Conservation (phyloP, 2,113 vertebrate species). For the Asarcornis scutulata region DNA sequence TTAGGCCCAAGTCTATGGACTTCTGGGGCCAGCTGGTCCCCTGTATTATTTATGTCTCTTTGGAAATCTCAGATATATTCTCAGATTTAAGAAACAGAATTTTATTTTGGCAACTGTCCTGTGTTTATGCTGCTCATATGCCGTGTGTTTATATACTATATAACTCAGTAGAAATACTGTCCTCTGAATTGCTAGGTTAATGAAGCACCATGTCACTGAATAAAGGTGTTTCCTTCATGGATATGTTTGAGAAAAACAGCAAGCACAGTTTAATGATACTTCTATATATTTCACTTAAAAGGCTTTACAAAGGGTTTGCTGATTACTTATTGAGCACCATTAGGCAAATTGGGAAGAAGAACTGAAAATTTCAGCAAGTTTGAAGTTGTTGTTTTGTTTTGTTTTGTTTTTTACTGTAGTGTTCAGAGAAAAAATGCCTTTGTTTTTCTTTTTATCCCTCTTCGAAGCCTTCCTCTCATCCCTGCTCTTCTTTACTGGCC, state of each 20-base stretch:
- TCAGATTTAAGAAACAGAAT: not conserved
- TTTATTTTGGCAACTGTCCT: conserved; percentile 20
- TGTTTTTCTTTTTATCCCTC: not conserved
- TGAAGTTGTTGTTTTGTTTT: not conserved
- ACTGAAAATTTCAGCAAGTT: not conserved
- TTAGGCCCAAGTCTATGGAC: not conserved
- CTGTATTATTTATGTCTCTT: conserved; percentile 3
- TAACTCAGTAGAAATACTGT: not conserved
- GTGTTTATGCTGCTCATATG: conserved; percentile 23
- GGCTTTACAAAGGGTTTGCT: not conserved
- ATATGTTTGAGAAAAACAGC: not conserved
- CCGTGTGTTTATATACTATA: not conserved
- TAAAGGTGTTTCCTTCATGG: not conserved
- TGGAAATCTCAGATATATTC: not conserved
- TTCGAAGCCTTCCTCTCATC: not conserved
- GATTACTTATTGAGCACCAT: not conserved
- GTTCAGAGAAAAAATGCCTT: not conserved
- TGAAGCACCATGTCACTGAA: not conserved
- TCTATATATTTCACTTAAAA: not conserved
- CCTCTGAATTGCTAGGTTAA: not conserved
- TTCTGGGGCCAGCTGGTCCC: conserved; percentile 5
- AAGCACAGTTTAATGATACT: not conserved
- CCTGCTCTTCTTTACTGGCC: not conserved
- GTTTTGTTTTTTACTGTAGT: not conserved
- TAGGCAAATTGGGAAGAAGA: not conserved